Evolutionary conservation across 2,888 invertebrate genomes (phyloP).

Genomic region (Eugnorisma glareosa): DNA sequence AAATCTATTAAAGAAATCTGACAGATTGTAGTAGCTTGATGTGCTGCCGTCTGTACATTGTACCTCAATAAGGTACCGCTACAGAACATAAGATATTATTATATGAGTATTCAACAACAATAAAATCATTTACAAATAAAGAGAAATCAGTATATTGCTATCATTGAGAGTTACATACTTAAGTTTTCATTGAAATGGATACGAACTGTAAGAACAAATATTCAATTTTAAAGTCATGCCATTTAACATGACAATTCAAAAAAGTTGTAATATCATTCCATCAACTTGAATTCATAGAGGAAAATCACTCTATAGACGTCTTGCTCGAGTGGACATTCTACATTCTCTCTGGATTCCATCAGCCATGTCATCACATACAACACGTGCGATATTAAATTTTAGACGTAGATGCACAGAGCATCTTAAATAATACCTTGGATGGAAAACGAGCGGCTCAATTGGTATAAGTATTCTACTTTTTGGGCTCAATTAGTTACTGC

Average conservation of each 20-base stretch:
- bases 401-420: not conserved
- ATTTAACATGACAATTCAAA: slow-evolving; percentile 2
- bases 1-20: too few relatives aligned
- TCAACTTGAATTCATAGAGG: slow-evolving; percentile 4
- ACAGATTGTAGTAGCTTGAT: too few relatives aligned
- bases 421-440: not conserved
- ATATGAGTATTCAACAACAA: not conserved
- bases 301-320: not conserved
- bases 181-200: not conserved
- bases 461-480: too few relatives aligned
- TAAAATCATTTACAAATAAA: not conserved
- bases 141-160: not conserved
- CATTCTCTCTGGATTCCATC: slow-evolving; percentile 31
- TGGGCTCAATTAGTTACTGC: not conserved
- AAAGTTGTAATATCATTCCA: slow-evolving; percentile 27
- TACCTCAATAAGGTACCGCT: not conserved
- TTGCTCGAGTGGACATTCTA: not conserved
- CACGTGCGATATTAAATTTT: slow-evolving; percentile 24
- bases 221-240: not conserved
- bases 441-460: slow-evolving; percentile 1
- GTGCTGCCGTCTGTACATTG: too few relatives aligned
- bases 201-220: not conserved
- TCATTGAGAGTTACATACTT: too few relatives aligned
- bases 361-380: slow-evolving; percentile 17
- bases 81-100: not conserved